Percentiles rank a stretch among this genome's conserved stretches.
Evolutionary conservation across 2,797 vertebrate genomes (phyloP).

Genomic region (Alca torda): DNA sequence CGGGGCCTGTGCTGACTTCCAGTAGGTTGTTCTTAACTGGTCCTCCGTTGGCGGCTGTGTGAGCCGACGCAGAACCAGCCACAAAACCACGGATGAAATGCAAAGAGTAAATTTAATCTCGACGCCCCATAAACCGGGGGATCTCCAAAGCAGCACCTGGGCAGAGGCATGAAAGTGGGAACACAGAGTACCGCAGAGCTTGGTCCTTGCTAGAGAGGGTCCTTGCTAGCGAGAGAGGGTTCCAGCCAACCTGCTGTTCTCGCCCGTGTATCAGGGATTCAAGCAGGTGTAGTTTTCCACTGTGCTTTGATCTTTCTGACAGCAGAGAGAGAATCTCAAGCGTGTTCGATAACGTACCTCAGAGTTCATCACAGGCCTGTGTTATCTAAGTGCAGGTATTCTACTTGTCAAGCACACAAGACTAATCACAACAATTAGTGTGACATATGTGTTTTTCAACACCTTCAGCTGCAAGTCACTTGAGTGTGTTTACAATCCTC

Average conservation of each 20-base stretch:
- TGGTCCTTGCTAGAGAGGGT: background rate
- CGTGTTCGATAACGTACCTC: background rate
- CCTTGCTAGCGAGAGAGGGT: background rate
- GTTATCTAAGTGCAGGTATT: background rate
- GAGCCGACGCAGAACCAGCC: background rate
- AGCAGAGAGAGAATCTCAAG: background rate
- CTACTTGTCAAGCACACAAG: background rate
- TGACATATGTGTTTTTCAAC: background rate
- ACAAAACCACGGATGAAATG: background rate
- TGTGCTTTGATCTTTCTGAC: background rate
- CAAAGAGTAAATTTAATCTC: background rate
- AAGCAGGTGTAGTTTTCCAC: background rate
- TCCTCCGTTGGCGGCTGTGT: rapidly evolving
- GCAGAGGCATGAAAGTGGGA: background rate
- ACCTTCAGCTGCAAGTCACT: background rate
- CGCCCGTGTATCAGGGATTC: background rate
- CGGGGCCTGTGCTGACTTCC: rapidly evolving
- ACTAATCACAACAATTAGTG: background rate
- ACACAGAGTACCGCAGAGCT: background rate
- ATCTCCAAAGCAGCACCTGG: background rate
- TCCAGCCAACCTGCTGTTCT: background rate
- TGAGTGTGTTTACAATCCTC: background rate
- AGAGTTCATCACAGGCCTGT: background rate
- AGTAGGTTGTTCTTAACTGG: background rate
- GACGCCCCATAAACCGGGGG: background rate